phyloP scores from a whole-genome alignment of 2,797 vertebrate genomes.

The Acanthurus lineatus region DNA sequence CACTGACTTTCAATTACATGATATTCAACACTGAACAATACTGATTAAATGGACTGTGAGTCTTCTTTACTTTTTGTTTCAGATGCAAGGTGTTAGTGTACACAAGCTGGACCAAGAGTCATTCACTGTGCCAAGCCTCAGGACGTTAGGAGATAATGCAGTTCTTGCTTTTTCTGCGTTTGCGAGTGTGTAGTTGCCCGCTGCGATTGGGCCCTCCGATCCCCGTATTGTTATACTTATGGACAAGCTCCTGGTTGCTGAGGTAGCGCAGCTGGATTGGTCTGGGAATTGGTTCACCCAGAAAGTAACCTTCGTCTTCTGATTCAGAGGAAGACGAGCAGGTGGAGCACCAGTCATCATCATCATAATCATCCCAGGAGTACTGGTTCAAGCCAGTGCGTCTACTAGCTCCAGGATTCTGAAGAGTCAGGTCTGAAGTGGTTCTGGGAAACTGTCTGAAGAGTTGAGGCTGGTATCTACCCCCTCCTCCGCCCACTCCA shows the following conservation, averaged over 20 bases:
- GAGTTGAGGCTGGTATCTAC: slow-evolving; percentile 86
- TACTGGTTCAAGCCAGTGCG: slow-evolving; percentile 89
- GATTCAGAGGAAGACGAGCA: slow-evolving; percentile 99
- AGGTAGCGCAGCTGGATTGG: slow-evolving; percentile 94
- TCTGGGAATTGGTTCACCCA: slow-evolving; percentile 96
- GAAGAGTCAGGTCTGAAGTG: slow-evolving; percentile 95
- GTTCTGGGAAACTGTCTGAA: slow-evolving; percentile 95
- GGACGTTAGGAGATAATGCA: slow-evolving; percentile 94
- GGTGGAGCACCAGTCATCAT: slow-evolving; percentile 97
- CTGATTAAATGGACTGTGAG: slow-evolving; percentile 63
- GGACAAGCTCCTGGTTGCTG: slow-evolving; percentile 94
- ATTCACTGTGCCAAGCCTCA: background rate
- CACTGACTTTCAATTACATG: slow-evolving; percentile 76
- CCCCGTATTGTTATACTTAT: slow-evolving; percentile 91
- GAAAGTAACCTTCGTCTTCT: slow-evolving; percentile 98
- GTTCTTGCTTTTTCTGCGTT: slow-evolving; percentile 99
- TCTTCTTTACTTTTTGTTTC: slow-evolving; percentile 51
- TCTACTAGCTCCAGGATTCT: slow-evolving; percentile 91
- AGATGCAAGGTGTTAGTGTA: slow-evolving; percentile 58
- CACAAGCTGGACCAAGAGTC: slow-evolving; percentile 36
- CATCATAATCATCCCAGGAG: slow-evolving; percentile 89
- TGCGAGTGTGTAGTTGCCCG: slow-evolving; percentile 93
- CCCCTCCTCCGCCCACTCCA: slow-evolving; percentile 77
- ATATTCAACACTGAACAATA: slow-evolving; percentile 77
- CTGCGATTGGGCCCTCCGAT: slow-evolving; percentile 82